phyloP scores from a whole-genome alignment of 2,888 invertebrate genomes.

The Allolobophora icterica region DNA sequence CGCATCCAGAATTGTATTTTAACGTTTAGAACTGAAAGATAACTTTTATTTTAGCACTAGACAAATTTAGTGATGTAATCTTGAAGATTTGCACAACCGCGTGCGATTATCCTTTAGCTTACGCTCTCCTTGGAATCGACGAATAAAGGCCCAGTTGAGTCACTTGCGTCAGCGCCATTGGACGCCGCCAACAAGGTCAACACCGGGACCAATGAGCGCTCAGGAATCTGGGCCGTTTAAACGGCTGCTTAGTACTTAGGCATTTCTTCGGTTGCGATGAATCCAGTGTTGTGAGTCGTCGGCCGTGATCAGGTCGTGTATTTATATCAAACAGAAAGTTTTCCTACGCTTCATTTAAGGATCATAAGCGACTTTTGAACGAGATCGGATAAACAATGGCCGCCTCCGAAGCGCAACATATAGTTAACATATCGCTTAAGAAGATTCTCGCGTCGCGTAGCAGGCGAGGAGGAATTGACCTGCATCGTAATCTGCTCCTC shows the following conservation, averaged over 20 bases:
- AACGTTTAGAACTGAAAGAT: background rate
- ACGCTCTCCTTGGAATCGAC: slow-evolving; percentile 1
- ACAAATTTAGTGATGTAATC: background rate
- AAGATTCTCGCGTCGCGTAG: background rate
- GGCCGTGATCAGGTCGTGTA: background rate
- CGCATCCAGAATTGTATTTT: background rate
- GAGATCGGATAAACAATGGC: background rate
- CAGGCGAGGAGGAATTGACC: background rate
- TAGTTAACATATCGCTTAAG: background rate
- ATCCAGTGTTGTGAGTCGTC: background rate
- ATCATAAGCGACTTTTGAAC: background rate
- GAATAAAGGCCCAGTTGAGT: slow-evolving; percentile 17
- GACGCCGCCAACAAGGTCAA: background rate
- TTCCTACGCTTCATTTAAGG: background rate
- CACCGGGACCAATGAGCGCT: background rate
- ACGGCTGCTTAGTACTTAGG: background rate
- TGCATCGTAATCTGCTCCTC: background rate
- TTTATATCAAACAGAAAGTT: background rate
- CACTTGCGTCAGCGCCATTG: background rate
- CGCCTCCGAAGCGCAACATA: background rate
- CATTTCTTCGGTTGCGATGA: background rate
- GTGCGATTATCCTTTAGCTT: background rate
- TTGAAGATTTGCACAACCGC: background rate
- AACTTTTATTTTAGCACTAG: background rate
- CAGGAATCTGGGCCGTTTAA: background rate